Conservation (phyloP, 2,113 vertebrate species). For the Gobius niger region DNA sequence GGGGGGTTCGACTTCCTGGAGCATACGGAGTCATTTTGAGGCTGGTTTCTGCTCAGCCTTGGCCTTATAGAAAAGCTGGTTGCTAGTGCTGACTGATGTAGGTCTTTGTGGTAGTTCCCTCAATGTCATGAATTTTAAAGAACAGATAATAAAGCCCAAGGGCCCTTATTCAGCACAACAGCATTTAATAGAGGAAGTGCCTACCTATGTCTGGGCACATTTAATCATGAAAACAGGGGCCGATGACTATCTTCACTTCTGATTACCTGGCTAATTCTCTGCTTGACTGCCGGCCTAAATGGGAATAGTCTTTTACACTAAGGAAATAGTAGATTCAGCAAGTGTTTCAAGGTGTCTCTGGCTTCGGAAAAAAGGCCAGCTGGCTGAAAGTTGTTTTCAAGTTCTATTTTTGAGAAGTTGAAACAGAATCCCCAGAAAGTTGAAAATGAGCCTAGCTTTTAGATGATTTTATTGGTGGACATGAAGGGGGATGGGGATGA, state of each 20-base stretch:
- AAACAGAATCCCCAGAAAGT: neutral
- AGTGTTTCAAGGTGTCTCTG: conserved; percentile 36
- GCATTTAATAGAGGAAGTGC: conserved; percentile 62
- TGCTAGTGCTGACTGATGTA: conserved; percentile 44
- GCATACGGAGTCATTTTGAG: conserved; percentile 40
- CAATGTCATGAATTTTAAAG: conserved; percentile 71
- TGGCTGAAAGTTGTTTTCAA: neutral
- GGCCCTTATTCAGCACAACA: conserved; percentile 70
- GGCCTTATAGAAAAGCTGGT: conserved; percentile 25
- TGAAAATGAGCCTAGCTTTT: neutral
- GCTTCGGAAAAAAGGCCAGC: neutral
- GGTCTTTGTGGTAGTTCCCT: conserved; percentile 52
- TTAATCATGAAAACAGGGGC: conserved; percentile 59
- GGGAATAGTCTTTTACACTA: conserved; percentile 25
- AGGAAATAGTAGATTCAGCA: conserved; percentile 50
- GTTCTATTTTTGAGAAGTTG: neutral
- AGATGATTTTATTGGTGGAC: neutral
- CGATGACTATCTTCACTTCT: conserved; percentile 61
- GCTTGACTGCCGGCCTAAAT: conserved; percentile 55
- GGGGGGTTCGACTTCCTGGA: conserved; percentile 29
- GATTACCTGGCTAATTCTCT: conserved; percentile 62
- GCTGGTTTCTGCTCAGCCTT: conserved; percentile 14
- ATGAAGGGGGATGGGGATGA: neutral
- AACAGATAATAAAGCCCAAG: conserved; percentile 67
- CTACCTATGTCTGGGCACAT: conserved; percentile 49